Evolutionary conservation across 2,797 vertebrate species (phyloP).

Genomic region (Hippoglossus hippoglossus): DNA sequence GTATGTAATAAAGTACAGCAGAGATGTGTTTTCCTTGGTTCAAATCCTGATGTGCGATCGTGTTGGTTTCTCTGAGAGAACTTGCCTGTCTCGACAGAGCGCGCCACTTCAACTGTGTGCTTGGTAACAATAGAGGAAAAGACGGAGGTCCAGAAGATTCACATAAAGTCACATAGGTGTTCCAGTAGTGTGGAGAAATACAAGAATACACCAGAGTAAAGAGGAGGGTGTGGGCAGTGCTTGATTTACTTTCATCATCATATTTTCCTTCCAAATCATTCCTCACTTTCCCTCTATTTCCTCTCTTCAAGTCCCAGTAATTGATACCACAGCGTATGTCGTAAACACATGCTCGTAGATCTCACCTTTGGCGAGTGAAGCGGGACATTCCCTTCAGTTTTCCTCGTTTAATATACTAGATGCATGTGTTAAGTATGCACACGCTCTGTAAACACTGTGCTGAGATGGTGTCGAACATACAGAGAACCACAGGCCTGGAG

Average conservation of each 20-base stretch:
- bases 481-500: slow-evolving; percentile 41
- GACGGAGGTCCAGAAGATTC: slow-evolving; percentile 30
- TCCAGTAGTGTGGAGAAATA: slow-evolving; percentile 39
- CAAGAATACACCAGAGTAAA: slow-evolving; percentile 43
- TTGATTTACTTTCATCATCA: slow-evolving; percentile 23
- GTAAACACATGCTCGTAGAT: slow-evolving; percentile 17
- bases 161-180: slow-evolving; percentile 45
- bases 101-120: slow-evolving; percentile 42
- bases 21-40: slow-evolving; percentile 35
- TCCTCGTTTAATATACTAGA: slow-evolving; percentile 23
- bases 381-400: slow-evolving; percentile 29
- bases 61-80: slow-evolving; percentile 24
- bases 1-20: slow-evolving; percentile 25
- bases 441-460: slow-evolving; percentile 45
- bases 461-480: slow-evolving; percentile 19
- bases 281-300: slow-evolving; percentile 14
- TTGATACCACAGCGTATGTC: slow-evolving; percentile 28
- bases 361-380: slow-evolving; percentile 3
- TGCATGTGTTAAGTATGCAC: slow-evolving; percentile 21
- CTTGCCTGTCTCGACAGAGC: slow-evolving; percentile 28
- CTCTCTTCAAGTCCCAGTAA: slow-evolving; percentile 14
- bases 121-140: slow-evolving; percentile 52
- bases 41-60: slow-evolving; percentile 34
- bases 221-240: slow-evolving; percentile 53
- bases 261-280: slow-evolving; percentile 7